Percentiles rank a stretch among this genome's conserved stretches.
Evolutionary conservation across 2,888 invertebrate genomes (phyloP).

Genomic region (Dynastes maya): DNA sequence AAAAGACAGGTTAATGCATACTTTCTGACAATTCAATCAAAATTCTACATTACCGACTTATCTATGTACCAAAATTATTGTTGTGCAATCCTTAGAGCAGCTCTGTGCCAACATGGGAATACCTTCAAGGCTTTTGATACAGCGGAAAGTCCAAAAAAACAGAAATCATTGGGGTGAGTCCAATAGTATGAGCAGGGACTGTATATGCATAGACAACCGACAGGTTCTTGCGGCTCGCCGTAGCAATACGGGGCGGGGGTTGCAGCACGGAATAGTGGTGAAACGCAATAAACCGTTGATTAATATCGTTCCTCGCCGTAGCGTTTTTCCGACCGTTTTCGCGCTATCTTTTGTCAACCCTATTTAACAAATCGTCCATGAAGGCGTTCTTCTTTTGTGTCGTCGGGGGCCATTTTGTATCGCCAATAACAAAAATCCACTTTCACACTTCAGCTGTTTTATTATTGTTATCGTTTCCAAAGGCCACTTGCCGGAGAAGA

Average conservation of each 20-base stretch:
- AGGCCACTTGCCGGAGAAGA: constrained; percentile 60
- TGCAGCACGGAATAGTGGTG: not conserved
- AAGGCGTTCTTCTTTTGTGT: constrained; percentile 65
- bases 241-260: not conserved
- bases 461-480: constrained; percentile 67
- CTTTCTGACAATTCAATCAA: no score
- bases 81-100: no score
- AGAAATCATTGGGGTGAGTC: no score
- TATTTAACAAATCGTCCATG: constrained; percentile 54
- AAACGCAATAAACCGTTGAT: constrained; percentile 50
- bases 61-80: no score
- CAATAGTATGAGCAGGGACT: no score
- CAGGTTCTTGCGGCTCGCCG: not conserved
- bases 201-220: no score
- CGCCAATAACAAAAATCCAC: constrained; percentile 69
- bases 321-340: constrained; percentile 45
- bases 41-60: no score
- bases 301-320: constrained; percentile 42
- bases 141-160: no score
- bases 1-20: no score
- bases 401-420: constrained; percentile 65
- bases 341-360: constrained; percentile 50
- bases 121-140: no score
- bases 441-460: constrained; percentile 70
- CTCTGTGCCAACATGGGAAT: no score